Conservation (phyloP, 2,113 vertebrate species). For the Rhabdornis inornatus region DNA sequence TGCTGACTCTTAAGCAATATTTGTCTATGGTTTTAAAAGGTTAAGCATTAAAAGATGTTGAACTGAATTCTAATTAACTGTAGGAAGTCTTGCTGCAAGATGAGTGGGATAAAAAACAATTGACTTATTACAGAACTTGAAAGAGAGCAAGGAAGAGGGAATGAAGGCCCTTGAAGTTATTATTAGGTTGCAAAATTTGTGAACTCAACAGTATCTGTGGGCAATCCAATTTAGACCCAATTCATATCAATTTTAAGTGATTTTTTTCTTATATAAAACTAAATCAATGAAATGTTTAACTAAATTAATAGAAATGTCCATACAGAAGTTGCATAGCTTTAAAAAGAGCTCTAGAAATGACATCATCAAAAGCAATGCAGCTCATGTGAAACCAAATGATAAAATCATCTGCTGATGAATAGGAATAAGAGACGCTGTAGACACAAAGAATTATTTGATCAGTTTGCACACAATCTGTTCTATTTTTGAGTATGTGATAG, state of each 20-base stretch:
- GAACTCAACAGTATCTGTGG: neutral
- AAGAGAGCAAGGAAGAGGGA: neutral
- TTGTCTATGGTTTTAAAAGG: neutral
- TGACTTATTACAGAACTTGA: neutral
- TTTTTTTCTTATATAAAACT: neutral
- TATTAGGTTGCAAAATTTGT: constrained; percentile 2
- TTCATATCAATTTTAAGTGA: neutral
- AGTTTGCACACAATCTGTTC: neutral
- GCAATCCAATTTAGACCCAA: constrained; percentile 1
- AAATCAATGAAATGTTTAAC: neutral
- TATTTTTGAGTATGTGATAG: neutral
- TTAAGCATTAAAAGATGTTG: neutral
- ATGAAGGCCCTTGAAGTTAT: neutral
- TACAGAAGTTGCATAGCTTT: neutral
- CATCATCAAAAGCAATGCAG: neutral
- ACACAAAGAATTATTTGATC: neutral
- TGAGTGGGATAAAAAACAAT: neutral
- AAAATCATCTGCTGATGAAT: neutral
- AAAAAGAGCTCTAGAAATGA: neutral
- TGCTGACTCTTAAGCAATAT: neutral
- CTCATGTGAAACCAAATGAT: neutral
- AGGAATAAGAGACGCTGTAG: neutral
- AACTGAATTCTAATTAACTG: neutral
- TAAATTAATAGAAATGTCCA: neutral
- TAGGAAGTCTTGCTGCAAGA: neutral